Conservation (phyloP, 2,888 invertebrate genomes). For the Gerris lacustris region DNA sequence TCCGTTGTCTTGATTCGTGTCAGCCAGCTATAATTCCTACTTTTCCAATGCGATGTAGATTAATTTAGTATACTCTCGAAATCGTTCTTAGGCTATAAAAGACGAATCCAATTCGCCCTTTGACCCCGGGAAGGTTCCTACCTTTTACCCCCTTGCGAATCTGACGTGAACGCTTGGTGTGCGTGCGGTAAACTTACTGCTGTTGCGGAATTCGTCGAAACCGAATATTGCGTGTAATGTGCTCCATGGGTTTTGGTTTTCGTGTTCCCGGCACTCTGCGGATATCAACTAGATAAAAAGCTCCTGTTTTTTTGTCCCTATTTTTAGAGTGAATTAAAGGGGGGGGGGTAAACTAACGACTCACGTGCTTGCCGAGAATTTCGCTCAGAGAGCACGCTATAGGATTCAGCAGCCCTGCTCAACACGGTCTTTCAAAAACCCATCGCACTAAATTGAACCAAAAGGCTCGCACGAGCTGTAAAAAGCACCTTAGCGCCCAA, state of each 20-base stretch:
- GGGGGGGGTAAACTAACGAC: background rate
- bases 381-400: background rate
- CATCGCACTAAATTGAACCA: background rate
- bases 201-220: too few species aligned
- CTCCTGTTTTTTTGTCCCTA: background rate
- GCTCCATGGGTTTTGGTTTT: background rate
- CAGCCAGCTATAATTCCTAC: too few species aligned
- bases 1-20: too few species aligned
- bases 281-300: background rate
- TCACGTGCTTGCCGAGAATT: background rate
- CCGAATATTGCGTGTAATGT: background rate
- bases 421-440: background rate
- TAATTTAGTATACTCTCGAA: too few species aligned
- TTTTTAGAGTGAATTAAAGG: slow-evolving; percentile 2
- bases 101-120: too few species aligned
- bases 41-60: too few species aligned
- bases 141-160: too few species aligned
- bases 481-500: background rate
- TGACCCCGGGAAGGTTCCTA: too few species aligned
- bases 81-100: too few species aligned
- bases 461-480: background rate
- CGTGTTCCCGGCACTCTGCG: background rate
- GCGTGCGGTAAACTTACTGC: too few species aligned
- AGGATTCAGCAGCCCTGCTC: too few species aligned
- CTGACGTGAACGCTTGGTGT: too few species aligned